Evolutionary conservation across 1,140 invertebrate species (phyloP).

Genomic region (Eriosoma lanigerum): DNA sequence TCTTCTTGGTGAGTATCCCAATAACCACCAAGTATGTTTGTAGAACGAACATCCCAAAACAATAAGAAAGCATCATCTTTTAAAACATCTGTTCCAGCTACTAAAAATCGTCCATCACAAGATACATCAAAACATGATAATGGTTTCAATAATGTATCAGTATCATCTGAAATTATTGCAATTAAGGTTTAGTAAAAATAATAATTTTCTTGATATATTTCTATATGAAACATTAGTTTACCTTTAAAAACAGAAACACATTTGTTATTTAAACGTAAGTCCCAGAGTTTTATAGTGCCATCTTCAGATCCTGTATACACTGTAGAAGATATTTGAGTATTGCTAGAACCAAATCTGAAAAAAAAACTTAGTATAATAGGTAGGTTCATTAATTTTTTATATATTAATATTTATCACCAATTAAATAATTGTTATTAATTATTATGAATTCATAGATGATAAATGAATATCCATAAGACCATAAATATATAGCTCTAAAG

Average conservation of each 20-base stretch:
- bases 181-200: neutral
- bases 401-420: no score
- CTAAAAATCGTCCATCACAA: conserved; percentile 70
- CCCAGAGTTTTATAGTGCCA: conserved; percentile 67
- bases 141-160: conserved; percentile 60
- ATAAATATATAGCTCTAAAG: no score
- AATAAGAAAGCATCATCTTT: conserved; percentile 73
- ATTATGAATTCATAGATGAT: no score
- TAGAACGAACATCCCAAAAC: conserved; percentile 78
- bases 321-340: neutral
- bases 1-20: conserved; percentile 85
- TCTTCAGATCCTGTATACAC: conserved; percentile 64
- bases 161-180: conserved; percentile 59
- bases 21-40: conserved; percentile 76
- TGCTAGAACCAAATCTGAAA: conserved; percentile 33
- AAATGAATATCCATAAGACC: no score
- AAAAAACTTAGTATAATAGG: no score
- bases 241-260: conserved; percentile 62
- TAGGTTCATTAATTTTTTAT: no score
- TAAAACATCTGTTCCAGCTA: conserved; percentile 74
- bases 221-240: no score
- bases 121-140: conserved; percentile 77
- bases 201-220: neutral
- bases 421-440: no score
- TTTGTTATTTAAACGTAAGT: conserved; percentile 64